phyloP scores from a whole-genome alignment of 2,888 invertebrate genomes.

The Chaetoderma sp. region DNA sequence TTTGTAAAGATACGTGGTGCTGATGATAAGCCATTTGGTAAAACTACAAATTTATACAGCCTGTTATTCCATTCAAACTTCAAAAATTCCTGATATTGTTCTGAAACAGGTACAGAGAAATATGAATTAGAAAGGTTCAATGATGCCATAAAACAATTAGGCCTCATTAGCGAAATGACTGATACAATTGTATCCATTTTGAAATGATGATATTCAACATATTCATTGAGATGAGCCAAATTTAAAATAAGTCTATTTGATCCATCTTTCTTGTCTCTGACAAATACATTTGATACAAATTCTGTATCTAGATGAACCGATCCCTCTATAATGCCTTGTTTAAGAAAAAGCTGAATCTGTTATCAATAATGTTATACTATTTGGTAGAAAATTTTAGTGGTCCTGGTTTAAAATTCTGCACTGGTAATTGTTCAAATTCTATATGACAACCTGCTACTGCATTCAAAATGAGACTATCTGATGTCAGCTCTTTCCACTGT shows the following conservation, averaged over 20 bases:
- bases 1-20: slow-evolving; percentile 1
- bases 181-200: slow-evolving; percentile 39
- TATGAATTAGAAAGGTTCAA: slow-evolving; percentile 33
- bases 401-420: neutral
- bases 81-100: slow-evolving; percentile 18
- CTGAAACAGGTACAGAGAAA: slow-evolving; percentile 26
- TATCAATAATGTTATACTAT: neutral
- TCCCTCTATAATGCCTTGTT: neutral
- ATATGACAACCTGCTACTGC: neutral
- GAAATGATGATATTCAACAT: slow-evolving; percentile 30
- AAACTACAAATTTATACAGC: slow-evolving; percentile 17
- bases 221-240: slow-evolving; percentile 29
- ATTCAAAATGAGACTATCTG: neutral
- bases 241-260: slow-evolving; percentile 30
- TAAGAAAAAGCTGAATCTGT: neutral
- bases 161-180: slow-evolving; percentile 20
- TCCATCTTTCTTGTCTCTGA: slow-evolving; percentile 28
- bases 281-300: slow-evolving; percentile 28
- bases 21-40: slow-evolving; percentile 27
- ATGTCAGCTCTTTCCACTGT: neutral
- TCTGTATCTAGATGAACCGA: neutral
- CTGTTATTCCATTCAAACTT: slow-evolving; percentile 27
- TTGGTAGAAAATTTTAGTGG: neutral
- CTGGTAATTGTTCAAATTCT: neutral
- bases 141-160: slow-evolving; percentile 29